Evolutionary conservation across 2,797 vertebrate species (phyloP).

Genomic region (Melanotaenia maccullochi): DNA sequence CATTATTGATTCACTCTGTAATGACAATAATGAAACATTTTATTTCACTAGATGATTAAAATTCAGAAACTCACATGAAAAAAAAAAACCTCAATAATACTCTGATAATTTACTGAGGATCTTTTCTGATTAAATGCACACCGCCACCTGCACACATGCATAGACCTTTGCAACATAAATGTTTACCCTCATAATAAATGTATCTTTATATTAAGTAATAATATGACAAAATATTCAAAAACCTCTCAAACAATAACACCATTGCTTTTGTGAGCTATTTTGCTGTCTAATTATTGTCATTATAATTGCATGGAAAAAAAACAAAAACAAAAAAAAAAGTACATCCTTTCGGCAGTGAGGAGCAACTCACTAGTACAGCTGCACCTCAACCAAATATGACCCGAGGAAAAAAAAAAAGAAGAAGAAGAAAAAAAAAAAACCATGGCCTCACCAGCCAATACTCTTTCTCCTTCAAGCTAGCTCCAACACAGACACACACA

Average conservation of each 20-base stretch:
- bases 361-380: conserved; percentile 50
- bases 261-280: conserved; percentile 54
- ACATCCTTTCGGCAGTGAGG: conserved; percentile 49
- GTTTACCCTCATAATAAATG: conserved; percentile 36
- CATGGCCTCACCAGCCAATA: conserved; percentile 76
- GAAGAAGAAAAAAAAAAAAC: conserved; percentile 58
- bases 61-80: not conserved
- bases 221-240: conserved; percentile 68
- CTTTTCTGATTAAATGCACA: not conserved
- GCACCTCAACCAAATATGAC: conserved; percentile 72
- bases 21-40: not conserved
- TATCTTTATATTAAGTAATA: conserved; percentile 73
- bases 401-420: conserved; percentile 56
- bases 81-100: not conserved
- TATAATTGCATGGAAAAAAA: conserved; percentile 49
- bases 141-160: conserved; percentile 13
- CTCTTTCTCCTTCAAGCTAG: conserved; percentile 71
- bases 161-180: conserved; percentile 31
- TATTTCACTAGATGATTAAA: not conserved
- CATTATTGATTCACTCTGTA: no score
- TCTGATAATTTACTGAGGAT: not conserved
- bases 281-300: conserved; percentile 37
- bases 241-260: conserved; percentile 60
- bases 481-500: conserved; percentile 29
- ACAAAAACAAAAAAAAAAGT: conserved; percentile 56